A percentile compares a stretch with the other conserved stretches of the same genome.
phyloP scores from a whole-genome alignment of 1,140 invertebrate species.

The Meteorus sp. region DNA sequence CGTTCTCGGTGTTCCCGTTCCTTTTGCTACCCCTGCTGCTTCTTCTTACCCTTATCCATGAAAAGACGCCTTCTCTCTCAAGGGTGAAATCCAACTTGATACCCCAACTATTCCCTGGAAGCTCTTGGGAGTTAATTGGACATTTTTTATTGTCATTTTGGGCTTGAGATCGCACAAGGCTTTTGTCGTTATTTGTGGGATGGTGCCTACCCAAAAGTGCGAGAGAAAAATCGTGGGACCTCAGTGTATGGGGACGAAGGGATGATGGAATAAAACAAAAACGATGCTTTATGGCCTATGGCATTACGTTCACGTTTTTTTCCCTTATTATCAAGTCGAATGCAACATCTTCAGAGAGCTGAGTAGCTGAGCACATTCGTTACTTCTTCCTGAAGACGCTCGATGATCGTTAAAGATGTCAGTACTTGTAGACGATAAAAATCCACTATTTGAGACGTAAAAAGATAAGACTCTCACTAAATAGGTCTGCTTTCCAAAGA shows the following conservation, averaged over 20 bases:
- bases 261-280: slow-evolving; percentile 11
- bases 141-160: slow-evolving; percentile 60
- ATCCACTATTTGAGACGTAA: too few relatives aligned
- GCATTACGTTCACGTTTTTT: slow-evolving; percentile 42
- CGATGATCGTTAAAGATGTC: too few relatives aligned
- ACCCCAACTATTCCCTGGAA: slow-evolving; percentile 41
- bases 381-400: too few relatives aligned
- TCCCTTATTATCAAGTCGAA: slow-evolving; percentile 39
- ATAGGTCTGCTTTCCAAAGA: too few relatives aligned
- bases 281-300: slow-evolving; percentile 14
- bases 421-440: too few relatives aligned
- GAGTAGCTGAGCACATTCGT: too few relatives aligned
- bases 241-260: slow-evolving; percentile 1
- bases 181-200: slow-evolving; percentile 44
- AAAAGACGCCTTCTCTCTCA: slow-evolving; percentile 43
- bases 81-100: slow-evolving; percentile 22
- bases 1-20: slow-evolving; percentile 32
- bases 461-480: too few relatives aligned
- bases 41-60: slow-evolving; percentile 30
- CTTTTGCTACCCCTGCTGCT: slow-evolving; percentile 20
- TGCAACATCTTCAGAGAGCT: background rate
- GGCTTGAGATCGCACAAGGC: slow-evolving; percentile 50
- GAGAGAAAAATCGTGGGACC: background rate
- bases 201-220: background rate
- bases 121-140: slow-evolving; percentile 52